Evolutionary conservation across 1,140 invertebrate species (phyloP).

Genomic region (Brachionus sp.): DNA sequence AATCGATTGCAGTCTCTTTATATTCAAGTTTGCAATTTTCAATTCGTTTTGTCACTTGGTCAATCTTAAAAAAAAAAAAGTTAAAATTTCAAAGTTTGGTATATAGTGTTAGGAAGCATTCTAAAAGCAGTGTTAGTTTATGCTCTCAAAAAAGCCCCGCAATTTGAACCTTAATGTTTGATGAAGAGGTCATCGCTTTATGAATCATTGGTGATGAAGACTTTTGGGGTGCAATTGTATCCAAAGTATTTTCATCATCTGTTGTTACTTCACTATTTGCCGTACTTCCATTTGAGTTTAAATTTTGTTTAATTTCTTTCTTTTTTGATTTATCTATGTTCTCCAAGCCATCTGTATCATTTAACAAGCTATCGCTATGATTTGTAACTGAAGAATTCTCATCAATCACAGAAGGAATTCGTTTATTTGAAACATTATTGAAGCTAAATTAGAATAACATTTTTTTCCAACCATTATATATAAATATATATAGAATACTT

Average conservation of each 20-base stretch:
- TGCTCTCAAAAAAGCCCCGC: not conserved
- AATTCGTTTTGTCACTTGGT: slow-evolving; percentile 16
- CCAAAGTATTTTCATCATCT: not conserved
- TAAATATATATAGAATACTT: not conserved
- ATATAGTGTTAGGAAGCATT: not conserved
- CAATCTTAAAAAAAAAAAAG: not conserved
- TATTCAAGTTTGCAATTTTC: slow-evolving; percentile 29
- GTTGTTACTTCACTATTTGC: slow-evolving; percentile 12
- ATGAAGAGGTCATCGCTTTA: not conserved
- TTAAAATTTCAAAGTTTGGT: not conserved
- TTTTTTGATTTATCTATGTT: not conserved
- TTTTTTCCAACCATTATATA: too few relatives aligned
- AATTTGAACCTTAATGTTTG: slow-evolving; percentile 19
- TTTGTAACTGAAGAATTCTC: slow-evolving; percentile 9
- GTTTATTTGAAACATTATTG: not conserved
- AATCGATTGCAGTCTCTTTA: slow-evolving; percentile 32
- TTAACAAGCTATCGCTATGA: slow-evolving; percentile 17
- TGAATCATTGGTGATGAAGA: slow-evolving; percentile 28
- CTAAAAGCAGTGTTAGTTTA: not conserved
- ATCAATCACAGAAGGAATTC: slow-evolving; percentile 26
- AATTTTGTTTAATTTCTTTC: slow-evolving; percentile 26
- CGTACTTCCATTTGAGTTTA: not conserved
- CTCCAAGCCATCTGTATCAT: not conserved
- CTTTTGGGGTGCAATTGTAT: slow-evolving; percentile 13
- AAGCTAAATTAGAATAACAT: not conserved